Conservation (phyloP, 1,140 invertebrate genomes). For the Leptopilina clavipes region DNA sequence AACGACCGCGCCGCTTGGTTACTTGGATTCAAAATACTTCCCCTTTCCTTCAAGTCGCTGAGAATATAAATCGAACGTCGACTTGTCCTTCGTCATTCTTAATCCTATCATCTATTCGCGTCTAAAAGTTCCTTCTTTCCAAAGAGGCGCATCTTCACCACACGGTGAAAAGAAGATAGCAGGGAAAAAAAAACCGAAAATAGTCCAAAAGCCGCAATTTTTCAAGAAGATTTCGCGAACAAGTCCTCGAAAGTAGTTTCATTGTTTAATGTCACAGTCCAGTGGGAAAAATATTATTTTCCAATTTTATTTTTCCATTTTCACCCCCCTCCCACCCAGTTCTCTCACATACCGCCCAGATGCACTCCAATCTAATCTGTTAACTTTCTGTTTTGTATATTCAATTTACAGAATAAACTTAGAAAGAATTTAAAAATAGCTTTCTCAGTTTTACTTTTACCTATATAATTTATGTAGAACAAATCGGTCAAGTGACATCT, state of each 20-base stretch:
- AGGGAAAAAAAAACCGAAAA: background rate
- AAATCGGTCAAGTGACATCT: no score
- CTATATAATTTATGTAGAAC: no score
- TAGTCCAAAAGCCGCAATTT: background rate
- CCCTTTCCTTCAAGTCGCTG: background rate
- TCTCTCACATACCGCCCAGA: no score
- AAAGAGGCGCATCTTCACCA: background rate
- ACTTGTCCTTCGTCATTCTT: constrained; percentile 24
- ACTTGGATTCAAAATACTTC: constrained; percentile 22
- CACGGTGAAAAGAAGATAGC: background rate
- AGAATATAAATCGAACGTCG: constrained; percentile 29
- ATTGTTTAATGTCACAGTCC: background rate
- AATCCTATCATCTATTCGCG: constrained; percentile 19
- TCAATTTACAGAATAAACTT: no score
- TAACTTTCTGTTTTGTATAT: no score
- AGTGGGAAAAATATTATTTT: no score
- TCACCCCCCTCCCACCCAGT: no score
- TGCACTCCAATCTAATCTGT: no score
- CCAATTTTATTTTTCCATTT: no score
- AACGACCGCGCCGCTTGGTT: background rate
- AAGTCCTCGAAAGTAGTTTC: background rate
- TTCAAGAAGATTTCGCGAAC: background rate
- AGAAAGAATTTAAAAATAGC: no score
- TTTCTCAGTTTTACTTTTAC: no score
- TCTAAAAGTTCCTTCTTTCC: background rate